These are phyloP conservation scores for Andrena chrysosceles DNA, from an alignment of 2,888 invertebrate species.

Conservation along the genomic window DNA sequence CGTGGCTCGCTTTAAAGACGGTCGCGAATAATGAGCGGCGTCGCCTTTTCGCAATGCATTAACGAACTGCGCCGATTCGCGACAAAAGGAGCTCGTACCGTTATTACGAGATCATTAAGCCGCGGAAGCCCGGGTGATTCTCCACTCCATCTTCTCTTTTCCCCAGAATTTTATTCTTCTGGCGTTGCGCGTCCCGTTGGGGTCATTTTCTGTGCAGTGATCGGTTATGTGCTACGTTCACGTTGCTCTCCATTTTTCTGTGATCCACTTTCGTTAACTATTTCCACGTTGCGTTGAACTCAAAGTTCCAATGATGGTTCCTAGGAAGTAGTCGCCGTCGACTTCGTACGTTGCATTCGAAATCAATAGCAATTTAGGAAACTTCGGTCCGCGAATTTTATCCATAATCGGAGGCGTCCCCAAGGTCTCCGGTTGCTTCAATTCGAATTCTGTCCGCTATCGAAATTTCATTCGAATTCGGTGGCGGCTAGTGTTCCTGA, in stretches of 20 bases:
- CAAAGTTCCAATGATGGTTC: conserved; percentile 27
- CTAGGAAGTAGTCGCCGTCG: not conserved
- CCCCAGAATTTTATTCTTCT: not conserved
- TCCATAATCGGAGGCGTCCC: conserved; percentile 16
- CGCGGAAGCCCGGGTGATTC: conserved; percentile 19
- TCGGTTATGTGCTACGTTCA: no score
- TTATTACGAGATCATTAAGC: conserved; percentile 30
- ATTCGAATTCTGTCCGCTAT: conserved; percentile 59
- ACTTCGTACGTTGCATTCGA: conserved; percentile 30
- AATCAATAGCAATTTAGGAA: conserved; percentile 28
- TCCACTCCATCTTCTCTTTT: not conserved
- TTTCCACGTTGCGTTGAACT: not conserved
- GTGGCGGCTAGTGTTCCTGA: no score
- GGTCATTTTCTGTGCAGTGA: not conserved
- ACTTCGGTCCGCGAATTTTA: conserved; percentile 37
- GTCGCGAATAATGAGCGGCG: conserved; percentile 49
- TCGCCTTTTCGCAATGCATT: conserved; percentile 30
- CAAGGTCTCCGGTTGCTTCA: conserved; percentile 30
- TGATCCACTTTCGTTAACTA: not conserved
- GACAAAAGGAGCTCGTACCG: conserved; percentile 25
- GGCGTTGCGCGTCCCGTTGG: not conserved
- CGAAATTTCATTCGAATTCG: conserved; percentile 70
- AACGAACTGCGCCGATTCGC: conserved; percentile 47
- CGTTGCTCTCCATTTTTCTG: not conserved
- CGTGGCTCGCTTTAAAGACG: conserved; percentile 45